Evolutionary conservation across 2,113 vertebrate genomes (phyloP).

Genomic region (Takifugu bimaculatus): DNA sequence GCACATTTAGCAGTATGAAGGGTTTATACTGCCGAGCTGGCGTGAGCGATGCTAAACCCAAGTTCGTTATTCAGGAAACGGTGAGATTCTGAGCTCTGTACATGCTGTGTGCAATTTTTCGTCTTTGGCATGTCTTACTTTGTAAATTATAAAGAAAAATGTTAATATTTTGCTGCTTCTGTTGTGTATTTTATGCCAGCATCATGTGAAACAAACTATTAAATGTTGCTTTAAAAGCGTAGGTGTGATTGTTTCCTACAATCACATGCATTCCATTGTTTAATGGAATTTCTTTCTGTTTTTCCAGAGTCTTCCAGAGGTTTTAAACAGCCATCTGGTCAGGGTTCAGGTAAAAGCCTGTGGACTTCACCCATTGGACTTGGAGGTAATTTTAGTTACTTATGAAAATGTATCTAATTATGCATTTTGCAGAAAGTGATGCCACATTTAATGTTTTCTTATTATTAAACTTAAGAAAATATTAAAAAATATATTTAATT

Average conservation of each 20-base stretch:
- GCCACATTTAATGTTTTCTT: not conserved
- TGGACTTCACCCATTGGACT: conserved; percentile 85
- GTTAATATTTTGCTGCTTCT: too few species aligned
- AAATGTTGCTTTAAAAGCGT: too few species aligned
- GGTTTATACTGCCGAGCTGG: conserved; percentile 53
- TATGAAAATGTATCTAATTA: not conserved
- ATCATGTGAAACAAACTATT: too few species aligned
- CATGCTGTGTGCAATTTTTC: not conserved
- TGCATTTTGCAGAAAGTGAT: not conserved
- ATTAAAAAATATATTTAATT: not conserved
- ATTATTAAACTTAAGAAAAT: not conserved
- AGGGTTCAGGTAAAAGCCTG: conserved; percentile 91
- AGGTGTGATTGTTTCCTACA: not conserved
- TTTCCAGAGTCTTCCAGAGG: conserved; percentile 75
- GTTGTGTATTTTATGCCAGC: too few species aligned
- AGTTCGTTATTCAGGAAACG: conserved; percentile 62
- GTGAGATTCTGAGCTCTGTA: conserved; percentile 33
- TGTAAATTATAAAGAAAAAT: not conserved
- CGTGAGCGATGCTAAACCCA: conserved; percentile 33
- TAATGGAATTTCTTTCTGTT: not conserved
- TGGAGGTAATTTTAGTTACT: conserved; percentile 74
- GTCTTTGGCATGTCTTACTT: not conserved
- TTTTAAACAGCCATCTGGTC: conserved; percentile 76
- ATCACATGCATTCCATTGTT: not conserved
- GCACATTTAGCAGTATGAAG: conserved; percentile 41